Conservation (phyloP, 2,888 invertebrate genomes). For the Tenthredo notha region DNA sequence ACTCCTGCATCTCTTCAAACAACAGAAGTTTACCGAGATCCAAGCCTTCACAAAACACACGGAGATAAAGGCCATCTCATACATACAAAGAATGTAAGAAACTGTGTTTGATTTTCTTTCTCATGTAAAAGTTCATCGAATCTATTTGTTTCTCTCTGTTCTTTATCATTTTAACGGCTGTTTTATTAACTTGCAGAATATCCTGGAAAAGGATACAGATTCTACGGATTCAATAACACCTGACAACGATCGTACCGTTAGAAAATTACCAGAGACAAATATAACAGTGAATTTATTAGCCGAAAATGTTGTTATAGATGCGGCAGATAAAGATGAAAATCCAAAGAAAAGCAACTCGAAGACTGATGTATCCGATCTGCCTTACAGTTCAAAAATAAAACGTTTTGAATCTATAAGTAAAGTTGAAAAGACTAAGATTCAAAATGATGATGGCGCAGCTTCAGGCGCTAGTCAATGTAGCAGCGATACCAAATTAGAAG, state of each 20-base stretch:
- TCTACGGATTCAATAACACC: slow-evolving; percentile 71
- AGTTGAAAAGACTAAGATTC: slow-evolving; percentile 56
- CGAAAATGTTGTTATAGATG: slow-evolving; percentile 62
- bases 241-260: slow-evolving; percentile 77
- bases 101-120: not conserved
- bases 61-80: slow-evolving; percentile 66
- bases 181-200: slow-evolving; percentile 65
- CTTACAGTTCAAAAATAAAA: slow-evolving; percentile 56
- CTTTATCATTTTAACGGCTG: not conserved
- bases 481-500: slow-evolving; percentile 55
- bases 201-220: slow-evolving; percentile 77
- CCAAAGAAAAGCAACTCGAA: slow-evolving; percentile 58
- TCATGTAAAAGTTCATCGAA: not conserved
- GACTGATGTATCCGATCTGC: slow-evolving; percentile 54
- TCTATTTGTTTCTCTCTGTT: not conserved
- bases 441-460: slow-evolving; percentile 62
- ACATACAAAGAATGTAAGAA: slow-evolving; percentile 69
- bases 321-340: slow-evolving; percentile 78
- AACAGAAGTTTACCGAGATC: slow-evolving; percentile 72
- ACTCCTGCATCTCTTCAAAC: slow-evolving; percentile 64
- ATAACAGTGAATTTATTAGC: slow-evolving; percentile 58
- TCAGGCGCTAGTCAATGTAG: slow-evolving; percentile 63
- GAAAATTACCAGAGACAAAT: slow-evolving; percentile 45
- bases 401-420: slow-evolving; percentile 66
- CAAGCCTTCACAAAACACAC: slow-evolving; percentile 72